Base-by-base conservation (phyloP, 2,113 vertebrate species). In the Bufo gargarizans region DNA sequence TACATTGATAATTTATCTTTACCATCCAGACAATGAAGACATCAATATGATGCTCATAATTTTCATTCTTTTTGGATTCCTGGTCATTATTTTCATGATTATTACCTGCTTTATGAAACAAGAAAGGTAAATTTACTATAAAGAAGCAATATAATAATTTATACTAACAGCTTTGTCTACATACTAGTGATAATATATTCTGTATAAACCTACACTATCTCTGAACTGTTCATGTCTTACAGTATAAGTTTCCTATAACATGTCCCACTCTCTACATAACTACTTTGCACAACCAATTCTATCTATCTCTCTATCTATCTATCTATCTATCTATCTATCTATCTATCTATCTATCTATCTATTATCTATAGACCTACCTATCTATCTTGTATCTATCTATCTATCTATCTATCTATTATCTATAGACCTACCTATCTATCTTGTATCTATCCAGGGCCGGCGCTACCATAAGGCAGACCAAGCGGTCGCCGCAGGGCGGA, bases 101-200 rank as follows among this genome's bases (percentile, higher is more conserved):
- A 55, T 93, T 76, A 69, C 91, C 90, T 97, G 94, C 91, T 93
- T 95, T 61, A 92, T 91, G 83, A 95, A 94, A 89, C 92, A 95
- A 0, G 88, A 94, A 86, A 90, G 93, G 96, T 97, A 91, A 93
- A 93, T 77, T n/a, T 50, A 79, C 10, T 13, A 78, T 55, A 53
- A 22, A n/a, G n/a, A 20, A 56, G 16, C n/a, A 33, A 22, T 56
- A 0, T 4, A 79, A 79, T n/a, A 56, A n/a, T 55, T 79, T 12
- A 53, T 9, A 2, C 4, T 53, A 12, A n/a, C 53, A 33, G 20
- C 7, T 78, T 22, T 55, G 50, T 50, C 77, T 16, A 17, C 69
- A 49, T 6, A 50, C 17, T 19, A 53, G 0, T 20, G 20, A 49
- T 77, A 20, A 50, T 20, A 1, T 19, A 53, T 77, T 77, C 74